Evolutionary conservation across 2,113 vertebrate species (phyloP).

Genomic region (Agapornis roseicollis): DNA sequence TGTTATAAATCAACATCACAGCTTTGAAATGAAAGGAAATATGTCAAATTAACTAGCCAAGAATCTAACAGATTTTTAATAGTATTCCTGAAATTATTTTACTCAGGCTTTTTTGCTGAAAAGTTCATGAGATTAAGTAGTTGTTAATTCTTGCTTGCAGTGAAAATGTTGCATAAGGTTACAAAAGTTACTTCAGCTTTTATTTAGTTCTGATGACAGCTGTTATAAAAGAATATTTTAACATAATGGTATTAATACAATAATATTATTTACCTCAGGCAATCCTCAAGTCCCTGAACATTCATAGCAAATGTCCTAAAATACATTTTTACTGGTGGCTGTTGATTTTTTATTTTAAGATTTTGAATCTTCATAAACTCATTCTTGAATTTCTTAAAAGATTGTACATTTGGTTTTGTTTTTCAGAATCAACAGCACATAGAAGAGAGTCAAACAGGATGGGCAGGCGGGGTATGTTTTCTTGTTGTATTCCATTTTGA

Average conservation of each 20-base stretch:
- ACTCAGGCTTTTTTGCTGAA: neutral
- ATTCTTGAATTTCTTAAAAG: neutral
- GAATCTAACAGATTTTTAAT: neutral
- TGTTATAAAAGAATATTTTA: neutral
- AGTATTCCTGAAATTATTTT: neutral
- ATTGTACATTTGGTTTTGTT: conserved; percentile 28
- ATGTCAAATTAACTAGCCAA: neutral
- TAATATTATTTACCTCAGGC: neutral
- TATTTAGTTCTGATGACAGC: neutral
- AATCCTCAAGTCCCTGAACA: neutral
- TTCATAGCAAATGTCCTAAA: neutral
- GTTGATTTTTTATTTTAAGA: neutral
- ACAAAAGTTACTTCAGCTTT: neutral
- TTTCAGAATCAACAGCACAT: conserved; percentile 78
- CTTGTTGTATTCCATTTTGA: conserved; percentile 10
- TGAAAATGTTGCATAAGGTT: neutral
- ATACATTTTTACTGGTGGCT: neutral
- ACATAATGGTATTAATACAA: neutral
- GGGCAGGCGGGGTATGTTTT: conserved; percentile 91
- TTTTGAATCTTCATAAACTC: neutral
- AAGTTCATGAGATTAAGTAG: neutral
- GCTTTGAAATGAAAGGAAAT: neutral
- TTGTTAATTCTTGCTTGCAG: neutral
- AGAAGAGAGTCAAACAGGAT: conserved; percentile 90
- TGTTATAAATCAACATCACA: neutral